Evolutionary conservation across 1,140 invertebrate genomes (phyloP).

Genomic region (Liolophura sinensis): DNA sequence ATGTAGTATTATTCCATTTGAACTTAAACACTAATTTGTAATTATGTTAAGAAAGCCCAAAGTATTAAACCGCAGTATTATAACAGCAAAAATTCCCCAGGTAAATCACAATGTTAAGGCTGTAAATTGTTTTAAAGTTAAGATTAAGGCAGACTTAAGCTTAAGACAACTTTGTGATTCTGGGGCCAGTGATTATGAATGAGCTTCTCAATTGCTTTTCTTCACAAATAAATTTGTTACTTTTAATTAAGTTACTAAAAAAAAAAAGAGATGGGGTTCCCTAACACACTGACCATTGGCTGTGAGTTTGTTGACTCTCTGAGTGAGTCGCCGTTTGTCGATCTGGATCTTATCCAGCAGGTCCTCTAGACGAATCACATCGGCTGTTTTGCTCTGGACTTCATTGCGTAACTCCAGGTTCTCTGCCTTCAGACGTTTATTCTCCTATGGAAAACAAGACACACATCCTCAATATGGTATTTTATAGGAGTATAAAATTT

Average conservation of each 20-base stretch:
- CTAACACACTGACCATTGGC: constrained; percentile 43
- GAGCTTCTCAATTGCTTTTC: not conserved
- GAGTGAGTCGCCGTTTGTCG: constrained; percentile 53
- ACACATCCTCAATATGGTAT: too few species aligned
- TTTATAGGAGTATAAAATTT: too few species aligned
- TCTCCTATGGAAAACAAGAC: constrained; percentile 36
- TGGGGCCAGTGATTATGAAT: not conserved
- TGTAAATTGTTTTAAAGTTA: too few species aligned
- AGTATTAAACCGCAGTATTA: too few species aligned
- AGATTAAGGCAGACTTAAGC: too few species aligned
- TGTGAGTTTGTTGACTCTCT: constrained; percentile 50
- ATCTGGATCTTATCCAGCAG: constrained; percentile 51
- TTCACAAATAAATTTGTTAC: not conserved
- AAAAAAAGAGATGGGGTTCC: not conserved
- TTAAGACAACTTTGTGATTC: too few species aligned
- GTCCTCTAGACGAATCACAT: constrained; percentile 47
- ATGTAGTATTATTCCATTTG: too few species aligned
- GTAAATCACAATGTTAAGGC: too few species aligned
- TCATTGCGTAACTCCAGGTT: constrained; percentile 32
- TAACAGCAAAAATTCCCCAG: too few species aligned
- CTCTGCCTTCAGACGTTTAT: constrained; percentile 38
- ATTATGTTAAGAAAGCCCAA: too few species aligned
- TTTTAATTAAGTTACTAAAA: not conserved
- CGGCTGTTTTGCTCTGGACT: constrained; percentile 34
- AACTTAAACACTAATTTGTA: too few species aligned